phyloP scores from a whole-genome alignment of 2,113 vertebrate genomes.

The Pipa parva region DNA sequence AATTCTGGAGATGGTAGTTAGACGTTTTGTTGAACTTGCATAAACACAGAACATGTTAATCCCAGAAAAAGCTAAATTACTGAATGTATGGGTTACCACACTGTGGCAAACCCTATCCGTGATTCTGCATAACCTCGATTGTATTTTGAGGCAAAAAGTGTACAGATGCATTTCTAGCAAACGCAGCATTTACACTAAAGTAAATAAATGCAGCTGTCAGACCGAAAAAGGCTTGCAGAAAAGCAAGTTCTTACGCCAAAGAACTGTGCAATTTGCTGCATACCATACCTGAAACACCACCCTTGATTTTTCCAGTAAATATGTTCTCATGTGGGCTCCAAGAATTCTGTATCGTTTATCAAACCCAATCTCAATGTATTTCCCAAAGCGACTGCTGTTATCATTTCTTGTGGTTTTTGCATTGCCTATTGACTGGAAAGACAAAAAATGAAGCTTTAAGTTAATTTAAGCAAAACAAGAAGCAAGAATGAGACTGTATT shows the following conservation, averaged over 20 bases:
- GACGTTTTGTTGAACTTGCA: too few relatives aligned
- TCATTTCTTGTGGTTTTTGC: slow-evolving; percentile 97
- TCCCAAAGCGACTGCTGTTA: slow-evolving; percentile 98
- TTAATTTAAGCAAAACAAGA: background rate
- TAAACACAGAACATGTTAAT: too few relatives aligned
- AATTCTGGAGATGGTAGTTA: too few relatives aligned
- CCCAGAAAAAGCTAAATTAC: too few relatives aligned
- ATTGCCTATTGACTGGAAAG: slow-evolving; percentile 87
- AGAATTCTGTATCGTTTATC: slow-evolving; percentile 88
- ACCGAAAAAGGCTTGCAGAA: background rate
- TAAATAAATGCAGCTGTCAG: background rate
- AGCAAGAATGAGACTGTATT: background rate
- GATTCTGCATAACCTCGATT: too few relatives aligned
- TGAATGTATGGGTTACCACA: too few relatives aligned
- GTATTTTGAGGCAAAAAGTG: too few relatives aligned
- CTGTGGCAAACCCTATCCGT: too few relatives aligned
- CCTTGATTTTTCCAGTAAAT: slow-evolving; percentile 94
- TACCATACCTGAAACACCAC: slow-evolving; percentile 98
- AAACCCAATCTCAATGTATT: slow-evolving; percentile 97
- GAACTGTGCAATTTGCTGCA: background rate
- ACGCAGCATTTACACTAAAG: too few relatives aligned
- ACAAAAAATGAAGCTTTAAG: slow-evolving; percentile 4
- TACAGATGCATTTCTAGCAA: too few relatives aligned
- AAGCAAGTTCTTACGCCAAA: too few relatives aligned
- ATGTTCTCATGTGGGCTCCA: slow-evolving; percentile 98